Base-by-base conservation (phyloP, 1,140 invertebrate genomes). In the Formica selysi region DNA sequence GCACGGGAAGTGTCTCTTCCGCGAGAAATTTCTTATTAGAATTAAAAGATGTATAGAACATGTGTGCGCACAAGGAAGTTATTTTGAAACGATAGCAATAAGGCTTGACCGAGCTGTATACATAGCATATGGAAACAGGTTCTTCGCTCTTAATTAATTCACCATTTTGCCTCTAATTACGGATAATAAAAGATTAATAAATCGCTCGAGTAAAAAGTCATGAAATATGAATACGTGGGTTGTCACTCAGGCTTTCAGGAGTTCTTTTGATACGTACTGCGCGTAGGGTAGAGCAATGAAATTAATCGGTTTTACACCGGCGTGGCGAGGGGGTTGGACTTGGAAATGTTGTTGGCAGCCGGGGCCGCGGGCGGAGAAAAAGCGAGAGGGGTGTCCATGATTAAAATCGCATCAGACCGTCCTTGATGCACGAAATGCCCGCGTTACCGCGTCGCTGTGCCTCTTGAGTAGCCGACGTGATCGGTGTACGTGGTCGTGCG, bases 341-440 rank as follows among this genome's bases (percentile, higher is more conserved):
- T 86, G 83, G 87, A 83, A 78, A 68, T 22, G 59, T 85, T 64
- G 85, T 88, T 71, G 86, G 54, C 74, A 71, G 86, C 59, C 68
- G 48, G 65, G 61, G 65, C 85, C 62, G 64, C 74, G 88, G 81
- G 76, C 76, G 84, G 86, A 85, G 84, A 81, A 89, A 89, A 91
- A 87, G 87, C 67, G 32, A 62, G 87, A 54, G 86, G 90, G 88
- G 87, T 91, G 65, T 86, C 57, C 89, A 90, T 90, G 93, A 94
- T 94, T 94, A 94, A 93, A 94, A 92, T 93, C 93, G 86, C 92
- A 93, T 94, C 91, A 94, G 88, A 89, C 87, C 68, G 87, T 89
- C 89, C 83, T 91, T 90, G 87, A 78, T 88, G 92, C 92, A 93
- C 93, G 92, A 91, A 93, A 93, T 91, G 76, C 84, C 90, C 91